Evolutionary conservation across 1,140 invertebrate genomes (phyloP).

Genomic region (Apolygus lucorum): DNA sequence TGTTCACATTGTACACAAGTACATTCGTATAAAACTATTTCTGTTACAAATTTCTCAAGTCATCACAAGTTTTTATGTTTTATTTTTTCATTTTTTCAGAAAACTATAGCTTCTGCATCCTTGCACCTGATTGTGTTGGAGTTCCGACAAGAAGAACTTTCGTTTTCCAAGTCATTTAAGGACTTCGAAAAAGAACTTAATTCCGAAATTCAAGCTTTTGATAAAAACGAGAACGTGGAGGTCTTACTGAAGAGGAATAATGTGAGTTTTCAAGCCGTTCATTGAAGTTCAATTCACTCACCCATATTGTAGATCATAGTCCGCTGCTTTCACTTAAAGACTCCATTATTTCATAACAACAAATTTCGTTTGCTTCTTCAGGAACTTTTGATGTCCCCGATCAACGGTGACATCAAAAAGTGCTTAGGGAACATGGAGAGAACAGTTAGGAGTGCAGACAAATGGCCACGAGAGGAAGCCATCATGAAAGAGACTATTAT

Average conservation of each 20-base stretch:
- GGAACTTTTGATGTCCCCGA: conserved; percentile 55
- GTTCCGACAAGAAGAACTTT: conserved; percentile 74
- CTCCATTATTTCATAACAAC: no score
- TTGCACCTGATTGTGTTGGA: conserved; percentile 80
- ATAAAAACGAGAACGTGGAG: conserved; percentile 73
- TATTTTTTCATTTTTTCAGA: conserved; percentile 39
- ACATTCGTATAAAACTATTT: no score
- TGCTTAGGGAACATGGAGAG: conserved; percentile 67
- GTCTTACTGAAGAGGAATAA: conserved; percentile 66
- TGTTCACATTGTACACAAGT: no score
- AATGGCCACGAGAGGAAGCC: conserved; percentile 54
- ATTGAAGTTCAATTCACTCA: no score
- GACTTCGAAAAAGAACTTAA: conserved; percentile 84
- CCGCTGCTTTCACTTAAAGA: no score
- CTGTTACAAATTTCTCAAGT: no score
- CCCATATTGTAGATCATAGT: no score
- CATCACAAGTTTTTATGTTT: conserved; percentile 15
- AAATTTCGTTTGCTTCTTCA: conserved; percentile 28
- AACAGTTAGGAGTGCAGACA: conserved; percentile 53
- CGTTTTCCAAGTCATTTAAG: conserved; percentile 74
- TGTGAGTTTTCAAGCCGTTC: conserved; percentile 27
- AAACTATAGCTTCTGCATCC: conserved; percentile 67
- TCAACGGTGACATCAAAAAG: conserved; percentile 59
- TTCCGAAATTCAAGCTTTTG: conserved; percentile 73
- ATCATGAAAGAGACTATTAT: conserved; percentile 53